Conservation (phyloP, 1,140 invertebrate genomes). For the Brachionus manjavacas region DNA sequence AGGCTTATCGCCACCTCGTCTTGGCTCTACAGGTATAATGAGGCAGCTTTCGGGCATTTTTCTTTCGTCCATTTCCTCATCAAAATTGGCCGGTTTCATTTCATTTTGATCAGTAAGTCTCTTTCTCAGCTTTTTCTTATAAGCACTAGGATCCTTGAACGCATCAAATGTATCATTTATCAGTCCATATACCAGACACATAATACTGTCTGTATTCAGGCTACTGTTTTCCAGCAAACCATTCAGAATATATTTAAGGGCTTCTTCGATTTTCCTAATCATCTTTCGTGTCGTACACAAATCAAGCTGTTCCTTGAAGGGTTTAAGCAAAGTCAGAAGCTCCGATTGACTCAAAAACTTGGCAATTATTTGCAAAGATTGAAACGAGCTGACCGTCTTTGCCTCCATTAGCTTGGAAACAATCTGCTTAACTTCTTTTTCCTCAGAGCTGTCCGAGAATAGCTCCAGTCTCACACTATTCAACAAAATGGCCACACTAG, state of each 20-base stretch:
- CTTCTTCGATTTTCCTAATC: constrained; percentile 72
- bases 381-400: constrained; percentile 70
- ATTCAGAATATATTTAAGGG: constrained; percentile 69
- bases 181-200: constrained; percentile 67
- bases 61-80: neutral
- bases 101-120: neutral
- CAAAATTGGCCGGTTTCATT: neutral
- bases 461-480: constrained; percentile 61
- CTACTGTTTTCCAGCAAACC: constrained; percentile 76
- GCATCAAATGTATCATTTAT: constrained; percentile 67
- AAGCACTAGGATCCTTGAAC: constrained; percentile 54
- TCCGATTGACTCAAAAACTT: constrained; percentile 71
- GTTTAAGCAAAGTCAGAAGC: constrained; percentile 71
- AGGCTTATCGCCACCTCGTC: constrained; percentile 52
- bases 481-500: constrained; percentile 71
- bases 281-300: constrained; percentile 71
- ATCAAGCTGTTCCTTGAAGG: constrained; percentile 69
- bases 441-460: constrained; percentile 67
- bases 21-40: neutral
- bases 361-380: constrained; percentile 75
- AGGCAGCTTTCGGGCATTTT: constrained; percentile 17
- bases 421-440: constrained; percentile 82
- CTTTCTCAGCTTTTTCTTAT: neutral
- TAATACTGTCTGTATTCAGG: constrained; percentile 66
- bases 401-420: constrained; percentile 67